Conservation (phyloP, 2,888 invertebrate species). For the Ormyrus rosae region DNA sequence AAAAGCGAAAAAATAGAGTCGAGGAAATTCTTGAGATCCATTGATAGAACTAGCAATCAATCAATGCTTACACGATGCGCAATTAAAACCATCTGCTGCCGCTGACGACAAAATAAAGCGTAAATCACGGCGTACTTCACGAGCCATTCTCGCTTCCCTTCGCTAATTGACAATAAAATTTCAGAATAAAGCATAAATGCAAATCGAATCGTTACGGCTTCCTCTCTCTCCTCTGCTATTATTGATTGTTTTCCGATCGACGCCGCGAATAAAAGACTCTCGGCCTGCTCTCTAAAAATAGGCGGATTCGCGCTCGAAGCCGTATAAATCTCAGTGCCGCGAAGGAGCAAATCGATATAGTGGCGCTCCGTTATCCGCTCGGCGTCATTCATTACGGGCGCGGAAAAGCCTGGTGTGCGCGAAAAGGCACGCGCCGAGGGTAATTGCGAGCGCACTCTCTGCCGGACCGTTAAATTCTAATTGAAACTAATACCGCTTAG, state of each 20-base stretch:
- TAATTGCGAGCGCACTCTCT: conserved; percentile 36
- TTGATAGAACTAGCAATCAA: too few species aligned
- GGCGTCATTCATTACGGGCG: conserved; percentile 40
- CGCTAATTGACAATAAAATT: conserved; percentile 22
- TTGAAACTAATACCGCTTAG: conserved; percentile 49
- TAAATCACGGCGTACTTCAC: background rate
- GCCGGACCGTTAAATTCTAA: conserved; percentile 54
- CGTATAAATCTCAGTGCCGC: conserved; percentile 31
- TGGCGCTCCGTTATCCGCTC: conserved; percentile 33
- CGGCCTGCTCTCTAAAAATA: background rate
- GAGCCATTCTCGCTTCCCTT: background rate
- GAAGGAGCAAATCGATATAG: conserved; percentile 32
- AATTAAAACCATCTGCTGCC: too few species aligned
- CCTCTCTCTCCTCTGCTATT: conserved; percentile 12
- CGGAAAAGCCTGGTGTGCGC: conserved; percentile 18
- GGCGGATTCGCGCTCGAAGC: background rate
- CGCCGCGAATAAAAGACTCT: background rate
- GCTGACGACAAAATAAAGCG: background rate
- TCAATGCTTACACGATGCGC: too few species aligned
- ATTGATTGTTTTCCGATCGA: conserved; percentile 17
- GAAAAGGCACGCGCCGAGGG: conserved; percentile 51
- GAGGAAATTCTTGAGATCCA: too few species aligned
- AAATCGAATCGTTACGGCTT: conserved; percentile 11
- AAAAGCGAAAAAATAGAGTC: too few species aligned
- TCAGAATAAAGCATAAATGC: conserved; percentile 18